Evolutionary conservation across 2,113 vertebrate species (phyloP).

Genomic region (Okapia johnstoni): DNA sequence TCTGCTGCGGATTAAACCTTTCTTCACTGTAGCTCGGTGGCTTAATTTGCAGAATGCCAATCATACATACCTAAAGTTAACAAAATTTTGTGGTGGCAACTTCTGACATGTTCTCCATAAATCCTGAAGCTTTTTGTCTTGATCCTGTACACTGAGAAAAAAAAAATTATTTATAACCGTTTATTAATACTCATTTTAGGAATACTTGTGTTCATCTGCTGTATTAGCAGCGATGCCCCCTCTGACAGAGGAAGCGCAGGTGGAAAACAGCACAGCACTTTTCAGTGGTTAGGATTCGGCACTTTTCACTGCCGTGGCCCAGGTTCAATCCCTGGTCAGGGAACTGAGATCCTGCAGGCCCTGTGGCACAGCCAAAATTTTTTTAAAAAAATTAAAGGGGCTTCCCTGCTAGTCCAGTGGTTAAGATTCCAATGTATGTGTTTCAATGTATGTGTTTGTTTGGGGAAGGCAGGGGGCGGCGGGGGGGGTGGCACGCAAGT

Average conservation of each 20-base stretch:
- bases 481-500: not conserved
- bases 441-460: not conserved
- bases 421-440: not conserved
- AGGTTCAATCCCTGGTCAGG: not conserved
- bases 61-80: constrained; percentile 91
- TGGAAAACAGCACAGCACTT: not conserved
- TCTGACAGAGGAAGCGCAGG: not conserved
- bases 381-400: not conserved
- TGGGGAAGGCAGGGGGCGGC: too few species aligned
- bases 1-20: not conserved
- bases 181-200: not conserved
- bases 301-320: not conserved
- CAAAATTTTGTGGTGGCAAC: constrained; percentile 93
- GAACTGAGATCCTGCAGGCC: not conserved
- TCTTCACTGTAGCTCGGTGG: not conserved
- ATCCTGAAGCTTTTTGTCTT: constrained; percentile 96
- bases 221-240: not conserved
- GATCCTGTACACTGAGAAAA: constrained; percentile 89
- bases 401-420: not conserved
- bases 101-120: constrained; percentile 95
- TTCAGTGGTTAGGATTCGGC: not conserved
- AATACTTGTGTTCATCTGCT: not conserved
- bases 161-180: not conserved
- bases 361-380: not conserved
- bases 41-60: not conserved